Percentiles rank a stretch among this genome's conserved stretches.
Evolutionary conservation across 2,797 vertebrate genomes (phyloP).

Genomic region (Aselliscus stoliczkanus): DNA sequence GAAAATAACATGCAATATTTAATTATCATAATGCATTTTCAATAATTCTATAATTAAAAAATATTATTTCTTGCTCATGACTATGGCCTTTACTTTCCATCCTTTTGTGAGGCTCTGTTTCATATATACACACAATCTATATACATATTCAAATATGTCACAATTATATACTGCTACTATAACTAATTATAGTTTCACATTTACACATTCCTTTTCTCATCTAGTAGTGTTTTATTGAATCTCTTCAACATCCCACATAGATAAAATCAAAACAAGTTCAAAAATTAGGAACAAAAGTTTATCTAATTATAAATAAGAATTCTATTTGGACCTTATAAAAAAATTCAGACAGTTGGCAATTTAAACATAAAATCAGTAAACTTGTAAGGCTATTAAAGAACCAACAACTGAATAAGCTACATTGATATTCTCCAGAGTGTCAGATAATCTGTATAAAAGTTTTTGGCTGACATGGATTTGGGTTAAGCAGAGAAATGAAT

Average conservation of each 20-base stretch:
- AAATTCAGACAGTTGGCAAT: background rate
- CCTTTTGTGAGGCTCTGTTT: background rate
- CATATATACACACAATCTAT: background rate
- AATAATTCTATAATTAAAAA: background rate
- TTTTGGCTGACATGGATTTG: background rate
- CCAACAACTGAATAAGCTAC: background rate
- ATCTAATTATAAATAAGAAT: background rate
- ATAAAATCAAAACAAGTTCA: background rate
- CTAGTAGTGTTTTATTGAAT: background rate
- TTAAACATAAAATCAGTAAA: background rate
- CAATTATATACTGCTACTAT: background rate
- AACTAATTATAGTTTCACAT: background rate
- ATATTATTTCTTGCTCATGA: background rate
- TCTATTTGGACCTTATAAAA: background rate
- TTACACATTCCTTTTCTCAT: background rate
- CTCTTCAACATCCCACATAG: background rate
- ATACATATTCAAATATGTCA: background rate
- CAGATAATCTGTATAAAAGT: background rate
- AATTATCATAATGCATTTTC: background rate
- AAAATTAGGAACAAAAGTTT: background rate
- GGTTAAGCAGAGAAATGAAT: constrained; percentile 1
- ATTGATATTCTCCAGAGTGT: background rate
- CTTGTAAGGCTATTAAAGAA: background rate
- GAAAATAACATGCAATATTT: background rate
- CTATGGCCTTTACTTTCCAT: background rate